Conservation (phyloP, 2,797 vertebrate genomes). For the Typhlichthys eigenmanni region DNA sequence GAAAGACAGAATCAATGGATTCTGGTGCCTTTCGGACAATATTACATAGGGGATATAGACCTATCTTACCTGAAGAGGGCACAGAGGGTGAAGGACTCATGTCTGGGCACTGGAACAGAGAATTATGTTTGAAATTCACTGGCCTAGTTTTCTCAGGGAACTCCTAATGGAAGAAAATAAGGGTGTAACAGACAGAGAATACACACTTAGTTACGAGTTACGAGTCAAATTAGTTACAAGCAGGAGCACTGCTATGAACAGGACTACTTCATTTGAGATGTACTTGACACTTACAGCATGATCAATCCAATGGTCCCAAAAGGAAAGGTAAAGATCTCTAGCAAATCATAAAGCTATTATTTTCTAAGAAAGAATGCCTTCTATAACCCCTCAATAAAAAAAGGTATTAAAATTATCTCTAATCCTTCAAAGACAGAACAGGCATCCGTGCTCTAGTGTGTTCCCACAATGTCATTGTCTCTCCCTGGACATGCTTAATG, state of each 20-base stretch:
- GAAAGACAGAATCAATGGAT: constrained; percentile 9
- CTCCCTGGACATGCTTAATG: neutral
- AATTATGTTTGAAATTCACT: constrained; percentile 61
- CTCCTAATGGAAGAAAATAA: constrained; percentile 58
- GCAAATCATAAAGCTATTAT: no score
- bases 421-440: no score
- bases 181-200: neutral
- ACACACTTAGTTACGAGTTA: neutral
- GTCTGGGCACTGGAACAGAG: constrained; percentile 73
- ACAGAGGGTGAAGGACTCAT: constrained; percentile 76
- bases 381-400: no score
- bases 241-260: no score
- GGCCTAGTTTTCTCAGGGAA: constrained; percentile 77
- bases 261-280: neutral
- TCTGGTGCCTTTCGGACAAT: neutral
- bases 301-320: no score
- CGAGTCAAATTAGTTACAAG: no score
- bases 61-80: constrained; percentile 74
- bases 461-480: neutral
- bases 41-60: neutral
- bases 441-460: no score
- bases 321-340: no score
- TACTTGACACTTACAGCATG: no score
- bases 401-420: no score
- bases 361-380: no score